Conservation (phyloP, 1,140 invertebrate species). For the Nymphalis io region DNA sequence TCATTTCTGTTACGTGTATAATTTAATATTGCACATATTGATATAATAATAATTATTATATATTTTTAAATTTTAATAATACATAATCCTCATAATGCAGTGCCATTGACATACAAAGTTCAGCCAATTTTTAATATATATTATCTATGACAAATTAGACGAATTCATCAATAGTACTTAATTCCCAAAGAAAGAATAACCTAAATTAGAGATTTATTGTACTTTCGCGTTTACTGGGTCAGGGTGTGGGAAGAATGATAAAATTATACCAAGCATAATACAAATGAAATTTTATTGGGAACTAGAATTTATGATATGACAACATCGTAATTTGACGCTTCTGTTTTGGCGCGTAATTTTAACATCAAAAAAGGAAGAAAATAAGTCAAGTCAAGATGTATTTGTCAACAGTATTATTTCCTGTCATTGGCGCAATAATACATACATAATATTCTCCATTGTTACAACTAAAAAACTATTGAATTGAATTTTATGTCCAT, state of each 20-base stretch:
- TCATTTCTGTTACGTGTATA: too few relatives aligned
- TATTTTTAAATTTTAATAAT: too few relatives aligned
- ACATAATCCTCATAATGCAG: too few relatives aligned
- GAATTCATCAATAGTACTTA: constrained; percentile 10
- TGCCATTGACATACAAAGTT: too few relatives aligned
- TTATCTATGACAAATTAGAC: background rate
- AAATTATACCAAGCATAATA: constrained; percentile 40
- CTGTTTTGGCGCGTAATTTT: constrained; percentile 19
- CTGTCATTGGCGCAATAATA: too few relatives aligned
- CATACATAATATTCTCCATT: too few relatives aligned
- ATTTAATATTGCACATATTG: too few relatives aligned
- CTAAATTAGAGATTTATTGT: constrained; percentile 43
- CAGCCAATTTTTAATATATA: background rate
- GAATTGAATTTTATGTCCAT: too few relatives aligned
- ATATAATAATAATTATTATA: too few relatives aligned
- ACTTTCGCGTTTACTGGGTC: constrained; percentile 40
- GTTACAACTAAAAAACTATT: too few relatives aligned
- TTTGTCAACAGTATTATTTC: too few relatives aligned
- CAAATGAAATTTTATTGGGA: constrained; percentile 47
- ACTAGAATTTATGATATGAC: constrained; percentile 42
- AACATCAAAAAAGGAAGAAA: background rate
- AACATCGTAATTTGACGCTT: constrained; percentile 20
- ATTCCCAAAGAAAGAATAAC: constrained; percentile 29
- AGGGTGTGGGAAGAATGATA: constrained; percentile 33
- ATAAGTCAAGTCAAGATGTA: too few relatives aligned